Evolutionary conservation across 2,113 vertebrate species (phyloP), one percentile per base, ranked within the genome.

Genomic region (Dipodomys spectabilis): DNA sequence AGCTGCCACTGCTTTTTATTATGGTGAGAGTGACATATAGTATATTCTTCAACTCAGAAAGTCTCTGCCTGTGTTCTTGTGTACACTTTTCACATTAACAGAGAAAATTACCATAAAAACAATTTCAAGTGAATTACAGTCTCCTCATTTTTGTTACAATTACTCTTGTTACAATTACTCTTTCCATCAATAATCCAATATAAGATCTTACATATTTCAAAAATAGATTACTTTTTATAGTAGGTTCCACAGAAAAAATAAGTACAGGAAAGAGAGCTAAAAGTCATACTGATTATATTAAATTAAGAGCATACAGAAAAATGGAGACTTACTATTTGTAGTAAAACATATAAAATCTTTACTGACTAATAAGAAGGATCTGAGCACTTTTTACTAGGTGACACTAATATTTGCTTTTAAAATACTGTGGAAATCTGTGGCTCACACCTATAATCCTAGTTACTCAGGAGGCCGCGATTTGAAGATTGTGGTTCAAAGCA

Each of bases 101-200:
- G 72, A 92, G 82, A 82, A 95, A 93, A 92, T 72, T 95, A 60
- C 39, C 96, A 93, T 96, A 91, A 97, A 97, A 96, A 94, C 81
- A 94, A 96, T 96, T 95, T 94, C 7, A 90, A 95, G 60, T 91
- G 68, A 96, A 95, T 95, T 94, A 53, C 1, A 39, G 86, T 93
- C 88, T 82, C 60, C 74, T 77, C 27, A 45, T 45, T 96, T 88
- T 79, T 95, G 53, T 60, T 93, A 39, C 72, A 39, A 79, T 97
- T 96, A 86, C 39, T 20, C 93, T 79, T 95, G 53, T 60, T 93
- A 39, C 75, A 39, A 79, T 97, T 96, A 86, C 39, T 20, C 93
- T 87, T 82, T 75, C 91, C 91, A 65, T 94, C 92, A 95, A 27
- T 91, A 95, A 97, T 94, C 96, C 95, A 96, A 92, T 96, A 89